phyloP scores from a whole-genome alignment of 2,888 invertebrate species.

The Apodemia zela region DNA sequence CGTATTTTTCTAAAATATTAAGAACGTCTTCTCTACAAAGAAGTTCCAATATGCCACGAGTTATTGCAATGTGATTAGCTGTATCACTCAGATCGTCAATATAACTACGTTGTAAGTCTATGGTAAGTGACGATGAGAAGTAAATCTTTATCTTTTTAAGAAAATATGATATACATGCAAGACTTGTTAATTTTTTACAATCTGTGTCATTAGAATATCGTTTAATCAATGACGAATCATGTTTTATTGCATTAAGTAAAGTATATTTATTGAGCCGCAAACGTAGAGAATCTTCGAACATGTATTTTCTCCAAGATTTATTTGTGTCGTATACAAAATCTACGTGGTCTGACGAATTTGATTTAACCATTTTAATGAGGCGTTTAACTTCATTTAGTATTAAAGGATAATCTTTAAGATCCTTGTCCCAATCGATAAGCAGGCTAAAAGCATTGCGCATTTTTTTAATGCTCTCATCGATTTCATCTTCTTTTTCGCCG shows the following conservation, averaged over 20 bases:
- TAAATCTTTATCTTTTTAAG: constrained; percentile 53
- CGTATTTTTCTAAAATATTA: constrained; percentile 47
- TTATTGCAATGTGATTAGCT: constrained; percentile 43
- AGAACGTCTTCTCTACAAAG: constrained; percentile 40
- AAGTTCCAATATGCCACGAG: constrained; percentile 48
- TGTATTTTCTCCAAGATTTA: constrained; percentile 51
- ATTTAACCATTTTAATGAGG: constrained; percentile 41
- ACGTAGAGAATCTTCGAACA: constrained; percentile 55
- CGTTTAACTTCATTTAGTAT: constrained; percentile 47
- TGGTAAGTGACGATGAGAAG: constrained; percentile 47
- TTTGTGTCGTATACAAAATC: constrained; percentile 49
- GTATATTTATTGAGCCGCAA: constrained; percentile 45
- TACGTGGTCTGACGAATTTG: constrained; percentile 41
- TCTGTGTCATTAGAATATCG: constrained; percentile 41
- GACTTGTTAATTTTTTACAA: constrained; percentile 34
- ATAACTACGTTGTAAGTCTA: constrained; percentile 43
- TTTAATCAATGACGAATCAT: constrained; percentile 47
- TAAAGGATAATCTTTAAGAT: constrained; percentile 43
- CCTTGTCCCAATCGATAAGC: constrained; percentile 49
- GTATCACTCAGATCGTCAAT: constrained; percentile 38
- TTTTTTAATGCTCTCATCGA: constrained; percentile 33
- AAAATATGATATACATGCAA: constrained; percentile 37
- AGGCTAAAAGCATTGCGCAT: constrained; percentile 39
- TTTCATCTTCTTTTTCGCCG: constrained; percentile 37
- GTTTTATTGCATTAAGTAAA: constrained; percentile 59